phyloP scores from a whole-genome alignment of 1,140 invertebrate species.

The Pogonomyrmex barbatus region DNA sequence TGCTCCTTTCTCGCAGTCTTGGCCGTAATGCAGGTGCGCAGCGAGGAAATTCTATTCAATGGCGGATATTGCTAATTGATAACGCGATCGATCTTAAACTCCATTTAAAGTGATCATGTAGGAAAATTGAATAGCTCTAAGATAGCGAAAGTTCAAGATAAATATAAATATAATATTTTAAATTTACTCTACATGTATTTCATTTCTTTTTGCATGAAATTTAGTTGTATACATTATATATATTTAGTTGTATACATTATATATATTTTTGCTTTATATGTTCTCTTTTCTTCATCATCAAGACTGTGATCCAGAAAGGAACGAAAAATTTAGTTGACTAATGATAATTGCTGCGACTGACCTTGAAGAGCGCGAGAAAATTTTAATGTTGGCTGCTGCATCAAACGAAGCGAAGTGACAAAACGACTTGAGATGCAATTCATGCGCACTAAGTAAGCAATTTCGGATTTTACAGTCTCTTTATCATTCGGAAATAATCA shows the following conservation, averaged over 20 bases:
- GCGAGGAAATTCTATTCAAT: conserved; percentile 5
- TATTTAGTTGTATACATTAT: not conserved
- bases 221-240: not conserved
- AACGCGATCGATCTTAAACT: conserved; percentile 5
- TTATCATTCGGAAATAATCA: conserved; percentile 23
- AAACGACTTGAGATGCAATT: conserved; percentile 25
- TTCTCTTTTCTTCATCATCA: not conserved
- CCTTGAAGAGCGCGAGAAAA: conserved; percentile 8
- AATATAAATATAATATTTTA: not conserved
- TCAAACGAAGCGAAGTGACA: not conserved
- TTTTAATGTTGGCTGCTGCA: not conserved
- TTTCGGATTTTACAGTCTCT: not conserved
- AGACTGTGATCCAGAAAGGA: conserved; percentile 14
- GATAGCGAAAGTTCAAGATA: not conserved
- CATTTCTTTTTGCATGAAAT: not conserved
- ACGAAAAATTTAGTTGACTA: not conserved
- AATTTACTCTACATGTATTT: not conserved
- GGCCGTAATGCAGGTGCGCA: not conserved
- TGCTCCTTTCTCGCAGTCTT: conserved; percentile 26
- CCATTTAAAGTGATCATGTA: not conserved
- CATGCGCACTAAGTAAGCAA: not conserved
- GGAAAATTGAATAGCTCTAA: not conserved
- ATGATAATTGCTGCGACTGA: not conserved
- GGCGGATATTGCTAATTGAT: conserved; percentile 8
- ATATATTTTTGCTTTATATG: not conserved